Evolutionary conservation across 2,113 vertebrate genomes (phyloP), one percentile per base, ranked within the genome.

Genomic region (Rhinoderma darwinii): DNA sequence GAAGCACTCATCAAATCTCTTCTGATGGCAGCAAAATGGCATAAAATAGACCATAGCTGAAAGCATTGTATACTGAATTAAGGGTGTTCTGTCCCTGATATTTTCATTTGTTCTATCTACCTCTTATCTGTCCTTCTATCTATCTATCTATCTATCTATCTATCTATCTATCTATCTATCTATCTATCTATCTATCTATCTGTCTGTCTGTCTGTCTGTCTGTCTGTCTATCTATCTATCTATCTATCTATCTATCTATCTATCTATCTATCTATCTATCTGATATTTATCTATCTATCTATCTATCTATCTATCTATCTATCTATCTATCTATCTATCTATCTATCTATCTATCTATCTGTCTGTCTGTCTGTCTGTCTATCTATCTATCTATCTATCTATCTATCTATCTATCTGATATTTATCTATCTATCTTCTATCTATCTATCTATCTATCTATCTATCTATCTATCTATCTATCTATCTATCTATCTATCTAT

Each of bases 1-100:
- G 88, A 91, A 85, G 44, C 89, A 39, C 87, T 91, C 87, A 88
- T 18, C 89, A 88, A 89, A 92, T 83, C 54, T 89, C n/a, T 92
- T 91, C 88, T 76, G 54, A 37, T 90, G 81, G 41, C 78, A 86
- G 27, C 87, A 89, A 76, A 51, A 90, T 89, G 73, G 82, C 75
- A 87, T 41, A 86, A 81, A 90, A 79, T 73, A 89, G 43, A 68
- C 50, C 79, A 75, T 88, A 90, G 76, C 51, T 88, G 84, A 84
- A n/a, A 82, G 10, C 87, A 73, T 83, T 89, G 76, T 74, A 59
- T 78, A 70, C 8, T 88, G 70, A 80, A 74, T 83, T 88, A 86
- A 88, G 39, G 51, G 78, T 47, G 0, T 87, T 2, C 63, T 89
- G 83, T 88, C n/a, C 83, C 88, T 86, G 90, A 0, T 84, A 72